Base-by-base conservation (phyloP, 2,113 vertebrate genomes). In the Epinephelus lanceolatus region DNA sequence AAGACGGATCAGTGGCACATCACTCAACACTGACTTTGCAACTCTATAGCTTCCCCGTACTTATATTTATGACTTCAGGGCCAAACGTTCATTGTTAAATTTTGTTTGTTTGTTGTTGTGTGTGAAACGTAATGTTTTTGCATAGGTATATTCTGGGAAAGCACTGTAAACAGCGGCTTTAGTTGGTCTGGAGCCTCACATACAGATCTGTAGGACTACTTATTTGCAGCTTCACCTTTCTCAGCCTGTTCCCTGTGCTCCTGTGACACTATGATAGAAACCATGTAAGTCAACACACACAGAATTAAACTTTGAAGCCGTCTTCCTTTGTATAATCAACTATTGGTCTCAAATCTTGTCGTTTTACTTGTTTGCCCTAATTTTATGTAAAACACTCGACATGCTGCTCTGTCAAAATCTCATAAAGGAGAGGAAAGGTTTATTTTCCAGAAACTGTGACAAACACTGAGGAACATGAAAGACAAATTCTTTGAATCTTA, bases 1-100 rank as follows among this genome's bases (percentile, higher is more conserved):
- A 13, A 80, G 85, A 84, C 25, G 61, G 67, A 68, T 76, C 9
- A 11, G 5, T 27, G 23, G 18, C 47, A 65, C 49, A 25, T 61
- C 70, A 49, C 40, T 73, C n/a, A 52, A 13, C n/a, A n/a, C 27
- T 56, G 13, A 9, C 56, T 68, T 33, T 15, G 57, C n/a, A 33
- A 1, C n/a, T 69, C 11, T 49, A 5, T 15, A 45, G 5, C 7
- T 52, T 76, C 25, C 17, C 37, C 23, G n/a, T 47, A 18, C 23
- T 56, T 69, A 21, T 33, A 25, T 0, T 53, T 40, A 5, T 12
- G 27, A 30, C 49, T 27, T 19, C 9, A 7, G 19, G 19, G 15
- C 19, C 10, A 13, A 9, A 0, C 1, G 14, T 21, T 27, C 23
- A 40, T 52, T 37, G 11, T 21, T 45, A 47, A 9, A 0, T 59